phyloP scores from a whole-genome alignment of 2,888 invertebrate genomes.

The Dolomedes plantarius region DNA sequence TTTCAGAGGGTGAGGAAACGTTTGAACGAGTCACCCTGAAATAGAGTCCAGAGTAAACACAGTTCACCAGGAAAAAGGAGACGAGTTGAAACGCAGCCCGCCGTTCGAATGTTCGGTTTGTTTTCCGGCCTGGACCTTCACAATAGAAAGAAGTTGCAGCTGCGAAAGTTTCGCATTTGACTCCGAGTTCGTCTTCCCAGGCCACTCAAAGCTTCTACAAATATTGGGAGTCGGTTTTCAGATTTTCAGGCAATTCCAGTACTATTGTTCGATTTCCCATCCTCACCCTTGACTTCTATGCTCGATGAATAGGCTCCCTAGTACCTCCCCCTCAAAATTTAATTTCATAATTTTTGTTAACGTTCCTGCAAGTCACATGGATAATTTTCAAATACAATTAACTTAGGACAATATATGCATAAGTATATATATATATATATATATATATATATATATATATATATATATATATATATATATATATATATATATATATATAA shows the following conservation, averaged over 20 bases:
- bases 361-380: too few species aligned
- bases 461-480: too few species aligned
- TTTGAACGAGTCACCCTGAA: constrained; percentile 9
- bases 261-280: not conserved
- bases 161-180: constrained; percentile 29
- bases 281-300: not conserved
- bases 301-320: not conserved
- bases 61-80: constrained; percentile 7
- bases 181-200: constrained; percentile 34
- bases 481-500: too few species aligned
- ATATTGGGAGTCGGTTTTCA: constrained; percentile 44
- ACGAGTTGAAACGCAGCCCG: constrained; percentile 32
- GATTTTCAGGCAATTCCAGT: not conserved
- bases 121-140: constrained; percentile 36
- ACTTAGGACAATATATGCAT: too few species aligned
- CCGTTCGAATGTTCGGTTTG: constrained; percentile 41
- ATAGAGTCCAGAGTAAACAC: constrained; percentile 9
- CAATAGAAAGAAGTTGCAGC: constrained; percentile 31
- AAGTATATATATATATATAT: too few species aligned
- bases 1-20: constrained; percentile 6
- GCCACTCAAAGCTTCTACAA: constrained; percentile 43
- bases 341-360: too few species aligned
- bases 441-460: too few species aligned
- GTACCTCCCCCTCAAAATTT: too few species aligned
- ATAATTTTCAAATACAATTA: too few species aligned